These are phyloP conservation scores for Caracal caracal DNA, from an alignment of 2,113 vertebrate genomes.

Conservation along the genomic window DNA sequence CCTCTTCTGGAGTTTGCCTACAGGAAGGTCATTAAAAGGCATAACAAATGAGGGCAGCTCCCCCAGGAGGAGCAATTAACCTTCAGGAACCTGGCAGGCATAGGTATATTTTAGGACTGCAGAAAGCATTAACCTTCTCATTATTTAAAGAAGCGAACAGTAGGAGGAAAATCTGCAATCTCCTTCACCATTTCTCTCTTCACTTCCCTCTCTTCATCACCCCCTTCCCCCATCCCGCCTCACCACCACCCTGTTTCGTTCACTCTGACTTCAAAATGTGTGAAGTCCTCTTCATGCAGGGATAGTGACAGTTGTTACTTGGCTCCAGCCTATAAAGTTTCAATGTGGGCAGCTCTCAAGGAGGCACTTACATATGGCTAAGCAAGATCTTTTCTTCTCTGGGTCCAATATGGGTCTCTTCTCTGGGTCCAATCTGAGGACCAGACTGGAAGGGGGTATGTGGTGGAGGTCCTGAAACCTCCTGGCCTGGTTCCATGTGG, in stretches of 20 bases:
- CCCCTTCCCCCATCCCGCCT: not conserved
- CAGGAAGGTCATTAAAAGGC: conserved; percentile 68
- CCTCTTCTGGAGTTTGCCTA: conserved; percentile 52
- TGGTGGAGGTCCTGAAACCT: not conserved
- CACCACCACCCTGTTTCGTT: not conserved
- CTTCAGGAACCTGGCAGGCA: conserved; percentile 63
- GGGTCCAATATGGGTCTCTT: not conserved
- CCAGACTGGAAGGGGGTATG: not conserved
- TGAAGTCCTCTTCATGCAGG: not conserved
- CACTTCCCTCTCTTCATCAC: not conserved
- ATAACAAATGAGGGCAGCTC: conserved; percentile 65
- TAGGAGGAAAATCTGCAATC: conserved; percentile 39
- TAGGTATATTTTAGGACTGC: conserved; percentile 66
- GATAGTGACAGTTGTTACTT: not conserved
- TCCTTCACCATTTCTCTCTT: not conserved
- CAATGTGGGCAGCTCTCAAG: not conserved
- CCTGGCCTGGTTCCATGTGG: conserved; percentile 7
- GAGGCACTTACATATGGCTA: not conserved
- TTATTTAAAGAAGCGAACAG: conserved; percentile 65
- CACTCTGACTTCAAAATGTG: not conserved
- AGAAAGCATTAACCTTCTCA: conserved; percentile 69
- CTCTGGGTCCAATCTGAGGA: not conserved
- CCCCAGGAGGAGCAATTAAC: conserved; percentile 70
- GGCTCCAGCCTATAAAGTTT: not conserved
- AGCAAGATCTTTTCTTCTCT: not conserved